Conservation (phyloP, 2,797 vertebrate species). For the Fistularia commersonii region DNA sequence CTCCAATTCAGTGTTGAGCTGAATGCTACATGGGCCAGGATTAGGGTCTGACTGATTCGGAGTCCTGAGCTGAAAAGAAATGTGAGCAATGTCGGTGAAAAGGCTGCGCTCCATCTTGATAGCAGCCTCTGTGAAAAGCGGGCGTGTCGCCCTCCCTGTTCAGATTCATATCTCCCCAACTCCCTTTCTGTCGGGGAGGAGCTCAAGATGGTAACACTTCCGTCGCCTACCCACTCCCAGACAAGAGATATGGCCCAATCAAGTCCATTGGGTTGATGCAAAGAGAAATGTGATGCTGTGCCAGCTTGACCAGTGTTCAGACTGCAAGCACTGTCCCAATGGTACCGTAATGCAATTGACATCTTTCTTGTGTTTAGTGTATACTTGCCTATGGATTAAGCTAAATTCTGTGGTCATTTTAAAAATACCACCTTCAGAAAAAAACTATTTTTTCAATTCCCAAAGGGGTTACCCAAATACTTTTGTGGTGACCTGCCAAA, state of each 20-base stretch:
- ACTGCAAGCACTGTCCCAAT: slow-evolving; percentile 16
- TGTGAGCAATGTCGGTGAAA: too few species aligned
- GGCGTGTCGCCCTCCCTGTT: slow-evolving; percentile 56
- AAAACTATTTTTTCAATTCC: too few species aligned
- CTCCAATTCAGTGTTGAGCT: neutral
- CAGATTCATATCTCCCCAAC: slow-evolving; percentile 69
- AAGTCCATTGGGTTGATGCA: slow-evolving; percentile 36
- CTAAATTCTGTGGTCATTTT: too few species aligned
- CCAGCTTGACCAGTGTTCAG: slow-evolving; percentile 27
- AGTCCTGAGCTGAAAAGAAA: too few species aligned
- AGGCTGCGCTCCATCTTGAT: slow-evolving; percentile 52
- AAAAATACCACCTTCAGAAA: too few species aligned
- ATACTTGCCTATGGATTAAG: neutral
- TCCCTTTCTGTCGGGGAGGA: slow-evolving; percentile 56
- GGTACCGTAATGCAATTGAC: slow-evolving; percentile 2
- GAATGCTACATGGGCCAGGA: too few species aligned
- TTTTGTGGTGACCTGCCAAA: too few species aligned
- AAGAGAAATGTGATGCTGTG: slow-evolving; percentile 37
- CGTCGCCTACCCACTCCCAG: slow-evolving; percentile 43
- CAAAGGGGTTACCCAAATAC: too few species aligned
- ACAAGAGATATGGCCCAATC: slow-evolving; percentile 38
- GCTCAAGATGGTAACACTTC: slow-evolving; percentile 26
- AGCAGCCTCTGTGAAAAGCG: slow-evolving; percentile 48
- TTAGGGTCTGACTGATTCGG: too few species aligned
- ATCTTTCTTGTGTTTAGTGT: neutral